A percentile compares a stretch with the other conserved stretches of the same genome.
phyloP scores from a whole-genome alignment of 2,797 vertebrate species.

The Anisognathus igniventris region DNA sequence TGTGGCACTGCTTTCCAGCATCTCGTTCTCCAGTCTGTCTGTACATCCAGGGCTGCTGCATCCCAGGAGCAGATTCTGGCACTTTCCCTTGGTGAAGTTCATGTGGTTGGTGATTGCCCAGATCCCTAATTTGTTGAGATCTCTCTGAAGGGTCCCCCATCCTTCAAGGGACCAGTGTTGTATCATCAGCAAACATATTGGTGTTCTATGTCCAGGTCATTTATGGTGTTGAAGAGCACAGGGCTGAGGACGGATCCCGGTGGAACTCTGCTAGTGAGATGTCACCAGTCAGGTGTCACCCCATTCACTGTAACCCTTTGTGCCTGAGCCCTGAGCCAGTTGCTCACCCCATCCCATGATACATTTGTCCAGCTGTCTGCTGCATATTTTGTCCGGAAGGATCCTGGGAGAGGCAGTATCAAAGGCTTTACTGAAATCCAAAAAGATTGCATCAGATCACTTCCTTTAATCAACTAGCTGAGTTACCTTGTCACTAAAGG shows the following conservation, averaged over 20 bases:
- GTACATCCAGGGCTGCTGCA: neutral
- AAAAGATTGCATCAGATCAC: neutral
- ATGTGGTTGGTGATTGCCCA: neutral
- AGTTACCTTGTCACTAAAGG: neutral
- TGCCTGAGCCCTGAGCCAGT: neutral
- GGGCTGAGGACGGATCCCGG: too few species aligned
- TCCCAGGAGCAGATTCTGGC: too few species aligned
- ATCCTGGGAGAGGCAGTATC: rapidly evolving
- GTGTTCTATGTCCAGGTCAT: neutral
- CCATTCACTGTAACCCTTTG: neutral
- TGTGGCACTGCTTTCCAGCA: neutral
- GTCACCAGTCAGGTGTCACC: neutral
- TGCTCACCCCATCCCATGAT: too few species aligned
- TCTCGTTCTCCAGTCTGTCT: neutral
- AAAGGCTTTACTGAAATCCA: neutral
- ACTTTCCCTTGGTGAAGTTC: neutral
- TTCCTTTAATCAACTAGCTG: neutral
- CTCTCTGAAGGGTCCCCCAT: neutral
- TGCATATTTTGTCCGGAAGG: rapidly evolving
- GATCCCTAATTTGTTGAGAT: too few species aligned
- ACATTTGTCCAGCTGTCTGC: neutral
- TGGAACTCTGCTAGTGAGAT: rapidly evolving
- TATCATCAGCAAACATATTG: neutral
- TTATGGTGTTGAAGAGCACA: neutral
- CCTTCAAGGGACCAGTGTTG: neutral